Base-by-base conservation (phyloP, 2,113 vertebrate species). In the Balaeniceps rex region DNA sequence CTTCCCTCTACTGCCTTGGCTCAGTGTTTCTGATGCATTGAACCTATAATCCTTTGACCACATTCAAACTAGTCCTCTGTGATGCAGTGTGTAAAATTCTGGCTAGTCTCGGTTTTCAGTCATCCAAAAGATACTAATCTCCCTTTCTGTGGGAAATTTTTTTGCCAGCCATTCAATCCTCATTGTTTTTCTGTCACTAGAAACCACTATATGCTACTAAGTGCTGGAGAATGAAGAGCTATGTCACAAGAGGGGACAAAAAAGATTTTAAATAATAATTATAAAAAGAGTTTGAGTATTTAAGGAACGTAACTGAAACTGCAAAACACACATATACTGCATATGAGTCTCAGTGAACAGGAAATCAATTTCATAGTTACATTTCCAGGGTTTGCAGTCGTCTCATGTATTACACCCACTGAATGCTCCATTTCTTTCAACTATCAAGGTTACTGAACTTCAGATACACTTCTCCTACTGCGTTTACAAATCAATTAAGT, bases 401-500 rank as follows among this genome's bases (percentile, higher is more conserved):
- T 60, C 66, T 69, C 8, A 12, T 88, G 58, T 71, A 51, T 90
- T 75, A 58, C 89, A 68, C 49, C 78, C 90, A n/a, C 42, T 64
- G 89, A 83, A 90, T 75, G 93, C 87, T 93, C 92, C 75, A 74
- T 90, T 95, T 96, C 91, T 96, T 97, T 97, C 93, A 94, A 83
- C 90, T 95, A 91, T 94, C 89, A 91, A 87, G 96, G 93, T 97
- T 97, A 74, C 78, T 96, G 96, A 96, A 96, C 93, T 96, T 95
- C 95, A 96, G 92, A 92, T 92, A 96, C 64, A 55, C 83, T 92
- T 96, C 85, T 90, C 90, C 88, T 93, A 88, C 85, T 76, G 93
- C 22, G 49, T 97, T 97, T 97, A 96, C 93, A 96, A 97, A 97
- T 97, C 95, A 97, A 95, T 97, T 96, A 96, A 94, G 89, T 88